Base-by-base conservation (phyloP, 2,113 vertebrate species). In the Melanocharis versteri region DNA sequence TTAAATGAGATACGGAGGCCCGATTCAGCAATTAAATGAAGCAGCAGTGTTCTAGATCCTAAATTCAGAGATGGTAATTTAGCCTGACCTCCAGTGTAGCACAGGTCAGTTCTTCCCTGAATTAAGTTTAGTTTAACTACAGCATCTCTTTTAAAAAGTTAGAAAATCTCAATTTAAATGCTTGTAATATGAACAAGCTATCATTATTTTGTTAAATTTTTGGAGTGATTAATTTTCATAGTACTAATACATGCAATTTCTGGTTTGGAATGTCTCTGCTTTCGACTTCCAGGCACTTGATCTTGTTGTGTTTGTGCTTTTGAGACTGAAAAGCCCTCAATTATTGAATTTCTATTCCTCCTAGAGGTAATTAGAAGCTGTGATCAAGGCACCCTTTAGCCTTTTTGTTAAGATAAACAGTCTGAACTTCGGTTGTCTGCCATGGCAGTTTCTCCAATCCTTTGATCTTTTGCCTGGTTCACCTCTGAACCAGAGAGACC, bases 301-400 rank as follows among this genome's bases (percentile, higher is more conserved):
- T 89, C 88, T 83, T 88, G n/a, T 64, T 83, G 26, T 70, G 24
- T 86, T 94, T 93, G 12, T 79, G 15, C 50, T 94, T 92, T 85
- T 78, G 83, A 84, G 66, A 82, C 31, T 72, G 61, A 95, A 69
- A 45, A 85, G 28, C 45, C 76, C 51, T 91, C 82, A 88, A 27
- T 69, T 88, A 68, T 21, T 0, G 1, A 51, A 81, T 78, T 89
- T 87, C 42, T 83, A 4, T 87, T 89, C 22, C 50, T 77, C 11
- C n/a, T 89, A 60, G 69, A 68, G 31, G 14, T 77, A 44, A 60
- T 77, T 69, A 78, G 39, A 45, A 53, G 15, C 19, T 89, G 37
- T 68, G 37, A 68, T 84, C 21, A 71, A 82, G 61, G n/a, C 33
- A 77, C n/a, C 4, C 31, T 60, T 90, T 48, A 64, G 40, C 18